Evolutionary conservation across 2,113 vertebrate genomes (phyloP), one percentile per base, ranked within the genome.

Genomic region (Pagrus major): DNA sequence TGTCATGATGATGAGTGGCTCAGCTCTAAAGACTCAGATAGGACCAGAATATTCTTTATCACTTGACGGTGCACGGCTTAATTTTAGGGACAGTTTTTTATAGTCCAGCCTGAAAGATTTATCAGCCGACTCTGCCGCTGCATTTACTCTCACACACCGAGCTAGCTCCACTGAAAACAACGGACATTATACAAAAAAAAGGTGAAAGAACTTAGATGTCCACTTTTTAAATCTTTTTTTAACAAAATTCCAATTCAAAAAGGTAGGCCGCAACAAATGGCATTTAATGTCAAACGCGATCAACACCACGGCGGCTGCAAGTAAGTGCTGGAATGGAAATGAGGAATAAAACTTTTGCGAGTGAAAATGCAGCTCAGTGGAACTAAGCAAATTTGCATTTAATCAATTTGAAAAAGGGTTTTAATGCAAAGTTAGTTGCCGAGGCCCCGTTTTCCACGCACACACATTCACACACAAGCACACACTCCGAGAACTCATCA

Each of bases 381-480:
- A 86, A 83, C 85, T 80, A 61, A 78, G 89, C 78, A 88, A 89
- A 91, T 93, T 91, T 92, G 88, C 91, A 91, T 92, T 92, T 89
- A 94, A 94, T 92, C 92, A 88, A 91, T 90, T 82, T 85, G 85
- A 88, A 87, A 90, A 91, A 85, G 87, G 83, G 89, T 88, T 91
- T 92, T 91, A 93, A 93, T 93, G 86, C 87, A 88, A 87, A 91
- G 87, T 88, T 92, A 87, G 92, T 86, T 83, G 87, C 80, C 27
- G 71, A 59, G 78, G 59, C 31, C 15, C 65, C 3, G 35, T 44
- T 27, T 69, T 25, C 67, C 60, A 21, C 71, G 56, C 73, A 35
- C 77, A 33, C 60, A 49, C 54, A 12, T 61, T 42, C 65, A 33
- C 51, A 11, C 44, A 27, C 31, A 44, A 9, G 65, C 70, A 71